Evolutionary conservation across 2,888 invertebrate genomes (phyloP).

Genomic region (Rhagophthalmus giganteus): DNA sequence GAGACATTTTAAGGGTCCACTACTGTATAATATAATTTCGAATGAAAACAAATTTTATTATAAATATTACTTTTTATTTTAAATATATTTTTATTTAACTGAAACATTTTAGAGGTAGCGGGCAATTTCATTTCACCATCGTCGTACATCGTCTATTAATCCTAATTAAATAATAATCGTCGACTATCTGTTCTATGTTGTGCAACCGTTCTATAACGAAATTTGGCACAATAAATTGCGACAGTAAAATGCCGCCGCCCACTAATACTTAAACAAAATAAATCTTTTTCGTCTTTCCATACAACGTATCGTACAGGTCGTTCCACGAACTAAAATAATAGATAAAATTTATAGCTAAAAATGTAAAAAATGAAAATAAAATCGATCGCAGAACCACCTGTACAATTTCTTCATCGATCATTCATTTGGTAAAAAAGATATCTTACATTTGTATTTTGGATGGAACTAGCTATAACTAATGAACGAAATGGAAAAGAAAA

Average conservation of each 20-base stretch:
- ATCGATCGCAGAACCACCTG: conserved; percentile 5
- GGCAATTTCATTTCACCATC: too few species aligned
- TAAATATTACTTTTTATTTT: conserved; percentile 12
- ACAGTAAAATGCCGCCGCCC: conserved; percentile 6
- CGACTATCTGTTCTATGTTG: not conserved
- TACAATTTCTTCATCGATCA: conserved; percentile 1
- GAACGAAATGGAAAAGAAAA: conserved; percentile 15
- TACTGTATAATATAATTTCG: too few species aligned
- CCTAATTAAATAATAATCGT: not conserved
- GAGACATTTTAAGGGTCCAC: too few species aligned
- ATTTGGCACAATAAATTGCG: conserved; percentile 8
- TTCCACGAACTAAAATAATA: conserved; percentile 1
- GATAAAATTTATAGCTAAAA: too few species aligned
- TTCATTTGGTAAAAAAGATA: conserved; percentile 31
- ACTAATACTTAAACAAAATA: conserved; percentile 3
- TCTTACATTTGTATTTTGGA: conserved; percentile 29
- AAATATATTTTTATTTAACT: conserved; percentile 18
- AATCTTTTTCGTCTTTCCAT: not conserved
- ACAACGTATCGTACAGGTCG: conserved; percentile 1
- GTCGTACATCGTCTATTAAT: too few species aligned
- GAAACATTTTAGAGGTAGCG: conserved; percentile 12
- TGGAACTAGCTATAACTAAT: conserved; percentile 22
- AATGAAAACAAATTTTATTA: too few species aligned
- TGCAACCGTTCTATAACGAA: not conserved
- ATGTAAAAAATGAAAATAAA: conserved; percentile 5